These are phyloP conservation scores for Dendrophyllia cribrosa DNA, from an alignment of 64 coral and sea anemone species.

Conservation along the genomic window DNA sequence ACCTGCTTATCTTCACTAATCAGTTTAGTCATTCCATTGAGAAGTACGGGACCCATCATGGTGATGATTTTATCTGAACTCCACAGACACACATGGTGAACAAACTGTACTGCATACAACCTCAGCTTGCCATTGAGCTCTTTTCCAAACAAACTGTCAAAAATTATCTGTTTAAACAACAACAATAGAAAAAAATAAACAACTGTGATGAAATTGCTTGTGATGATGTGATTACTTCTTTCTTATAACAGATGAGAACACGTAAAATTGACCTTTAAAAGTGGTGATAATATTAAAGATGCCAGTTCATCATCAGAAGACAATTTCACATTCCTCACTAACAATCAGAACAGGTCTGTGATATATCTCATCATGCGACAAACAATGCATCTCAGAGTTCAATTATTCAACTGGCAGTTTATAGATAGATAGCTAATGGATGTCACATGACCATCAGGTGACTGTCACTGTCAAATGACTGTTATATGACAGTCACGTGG, in stretches of 20 bases:
- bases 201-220: background rate
- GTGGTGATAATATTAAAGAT: background rate
- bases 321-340: background rate
- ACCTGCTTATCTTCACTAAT: conserved; percentile 72
- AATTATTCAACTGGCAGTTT: no score
- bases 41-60: conserved; percentile 82
- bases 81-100: conserved; percentile 93
- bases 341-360: background rate
- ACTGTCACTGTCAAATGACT: background rate
- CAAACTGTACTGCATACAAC: conserved; percentile 82
- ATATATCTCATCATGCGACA: background rate
- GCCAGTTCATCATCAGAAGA: background rate
- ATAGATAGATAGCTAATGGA: no score
- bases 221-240: no score
- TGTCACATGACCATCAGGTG: background rate
- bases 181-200: background rate
- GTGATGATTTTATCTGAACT: conserved; percentile 91
- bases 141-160: conserved; percentile 89
- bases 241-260: no score
- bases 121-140: conserved; percentile 71
- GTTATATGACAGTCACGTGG: no score
- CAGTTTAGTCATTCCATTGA: conserved; percentile 83
- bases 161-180: conserved; percentile 56
- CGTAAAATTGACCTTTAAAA: no score
- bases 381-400: background rate